Percentiles rank a stretch among this genome's conserved stretches.
Conservation (phyloP, 1,140 invertebrate genomes). For the Nilaparvata lugens region DNA sequence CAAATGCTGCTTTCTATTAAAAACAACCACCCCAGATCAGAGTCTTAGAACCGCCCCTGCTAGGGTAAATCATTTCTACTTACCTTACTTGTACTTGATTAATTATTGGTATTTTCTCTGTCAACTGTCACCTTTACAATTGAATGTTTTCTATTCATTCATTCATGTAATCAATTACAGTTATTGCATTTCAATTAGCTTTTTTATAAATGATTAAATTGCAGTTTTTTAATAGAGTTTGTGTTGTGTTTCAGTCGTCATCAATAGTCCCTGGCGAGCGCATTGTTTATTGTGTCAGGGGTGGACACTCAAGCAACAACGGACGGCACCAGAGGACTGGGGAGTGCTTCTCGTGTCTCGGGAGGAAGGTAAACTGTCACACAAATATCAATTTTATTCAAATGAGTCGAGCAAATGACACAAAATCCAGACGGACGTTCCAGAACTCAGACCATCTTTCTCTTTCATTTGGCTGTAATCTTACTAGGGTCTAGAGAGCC, state of each 20-base stretch:
- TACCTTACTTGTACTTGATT: not conserved
- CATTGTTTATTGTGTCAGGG: conserved; percentile 9
- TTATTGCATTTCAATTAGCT: not conserved
- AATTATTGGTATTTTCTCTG: not conserved
- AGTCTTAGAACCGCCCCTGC: no score
- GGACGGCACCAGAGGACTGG: conserved; percentile 92
- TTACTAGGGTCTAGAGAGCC: no score
- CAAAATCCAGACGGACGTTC: no score
- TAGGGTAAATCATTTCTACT: not conserved
- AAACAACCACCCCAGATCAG: no score
- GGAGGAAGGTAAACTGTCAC: conserved; percentile 84
- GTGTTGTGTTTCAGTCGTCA: conserved; percentile 10
- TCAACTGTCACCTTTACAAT: not conserved
- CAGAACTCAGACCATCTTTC: no score
- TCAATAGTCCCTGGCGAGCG: not conserved
- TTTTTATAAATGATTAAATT: not conserved
- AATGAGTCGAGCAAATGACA: no score
- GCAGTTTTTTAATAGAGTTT: not conserved
- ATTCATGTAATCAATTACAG: no score
- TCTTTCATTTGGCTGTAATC: no score
- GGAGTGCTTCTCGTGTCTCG: conserved; percentile 96
- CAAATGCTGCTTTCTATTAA: no score
- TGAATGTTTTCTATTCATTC: no score
- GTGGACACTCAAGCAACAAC: conserved; percentile 50
- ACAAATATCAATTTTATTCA: no score